A percentile compares a stretch with the other conserved stretches of the same genome.
Evolutionary conservation across 1,140 invertebrate species (phyloP).

Genomic region (Nasonia vitripennis): DNA sequence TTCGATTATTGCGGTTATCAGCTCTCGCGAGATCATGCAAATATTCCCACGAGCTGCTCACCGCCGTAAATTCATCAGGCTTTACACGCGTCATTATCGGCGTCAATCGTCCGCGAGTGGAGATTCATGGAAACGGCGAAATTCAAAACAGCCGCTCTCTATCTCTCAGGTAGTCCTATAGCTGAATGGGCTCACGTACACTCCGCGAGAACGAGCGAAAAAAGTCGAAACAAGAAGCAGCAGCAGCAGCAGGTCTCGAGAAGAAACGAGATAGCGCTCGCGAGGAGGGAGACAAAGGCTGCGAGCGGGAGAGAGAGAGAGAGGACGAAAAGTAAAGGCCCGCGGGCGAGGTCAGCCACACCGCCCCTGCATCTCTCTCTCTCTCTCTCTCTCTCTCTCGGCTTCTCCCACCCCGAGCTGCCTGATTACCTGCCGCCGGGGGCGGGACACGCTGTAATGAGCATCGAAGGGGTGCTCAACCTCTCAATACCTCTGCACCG

Average conservation of each 20-base stretch:
- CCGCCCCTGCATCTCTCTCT: conserved; percentile 64
- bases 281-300: conserved; percentile 40
- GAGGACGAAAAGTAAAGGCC: conserved; percentile 64
- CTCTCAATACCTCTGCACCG: conserved; percentile 48
- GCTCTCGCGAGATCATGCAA: background rate
- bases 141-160: conserved; percentile 45
- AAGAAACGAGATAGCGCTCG: background rate
- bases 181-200: conserved; percentile 36
- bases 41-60: background rate
- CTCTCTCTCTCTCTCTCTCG: conserved; percentile 42
- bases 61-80: conserved; percentile 23
- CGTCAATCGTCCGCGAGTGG: background rate
- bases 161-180: conserved; percentile 3
- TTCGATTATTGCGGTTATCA: background rate
- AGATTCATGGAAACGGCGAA: conserved; percentile 44
- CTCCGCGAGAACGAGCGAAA: conserved; percentile 6
- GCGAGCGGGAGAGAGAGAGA: conserved; percentile 22
- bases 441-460: conserved; percentile 73
- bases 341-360: conserved; percentile 73
- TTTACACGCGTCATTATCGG: background rate
- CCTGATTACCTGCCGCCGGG: conserved; percentile 73
- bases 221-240: background rate
- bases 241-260: background rate
- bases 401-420: conserved; percentile 57
- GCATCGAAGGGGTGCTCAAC: conserved; percentile 72